phyloP scores from a whole-genome alignment of 2,113 vertebrate species.

The Paradisaea rubra region DNA sequence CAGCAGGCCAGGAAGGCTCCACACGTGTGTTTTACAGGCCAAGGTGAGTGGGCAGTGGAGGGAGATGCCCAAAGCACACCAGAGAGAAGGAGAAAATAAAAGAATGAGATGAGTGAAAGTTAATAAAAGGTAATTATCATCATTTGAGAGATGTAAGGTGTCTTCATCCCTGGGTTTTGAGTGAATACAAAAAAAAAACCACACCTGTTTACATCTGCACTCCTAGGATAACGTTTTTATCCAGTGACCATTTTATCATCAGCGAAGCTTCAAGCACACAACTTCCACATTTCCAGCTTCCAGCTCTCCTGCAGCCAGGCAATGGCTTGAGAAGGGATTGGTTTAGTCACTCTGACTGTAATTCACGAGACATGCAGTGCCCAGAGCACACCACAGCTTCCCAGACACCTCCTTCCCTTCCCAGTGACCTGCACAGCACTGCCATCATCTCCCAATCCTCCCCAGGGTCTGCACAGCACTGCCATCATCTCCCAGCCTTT shows the following conservation, averaged over 20 bases:
- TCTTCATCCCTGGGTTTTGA: background rate
- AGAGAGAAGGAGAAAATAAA: background rate
- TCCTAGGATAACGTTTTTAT: background rate
- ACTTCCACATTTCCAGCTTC: accelerated
- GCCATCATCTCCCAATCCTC: accelerated
- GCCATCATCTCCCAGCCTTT: accelerated
- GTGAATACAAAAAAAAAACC: too few relatives aligned
- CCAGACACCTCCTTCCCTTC: accelerated
- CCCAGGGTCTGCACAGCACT: accelerated
- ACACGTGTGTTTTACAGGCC: background rate
- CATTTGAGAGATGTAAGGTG: background rate
- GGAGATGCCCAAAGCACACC: background rate
- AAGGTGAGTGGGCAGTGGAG: background rate
- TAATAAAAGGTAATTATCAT: background rate
- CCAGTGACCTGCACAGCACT: accelerated
- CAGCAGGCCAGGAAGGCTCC: background rate
- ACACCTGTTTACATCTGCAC: background rate
- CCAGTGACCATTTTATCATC: background rate
- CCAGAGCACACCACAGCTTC: background rate
- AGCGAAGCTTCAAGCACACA: background rate
- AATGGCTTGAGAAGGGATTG: accelerated
- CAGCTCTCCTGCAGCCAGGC: background rate
- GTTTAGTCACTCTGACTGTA: accelerated
- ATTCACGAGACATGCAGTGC: accelerated
- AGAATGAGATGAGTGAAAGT: background rate